These are phyloP conservation scores for Prionace glauca DNA, from an alignment of 2,797 vertebrate species.

Conservation along the genomic window DNA sequence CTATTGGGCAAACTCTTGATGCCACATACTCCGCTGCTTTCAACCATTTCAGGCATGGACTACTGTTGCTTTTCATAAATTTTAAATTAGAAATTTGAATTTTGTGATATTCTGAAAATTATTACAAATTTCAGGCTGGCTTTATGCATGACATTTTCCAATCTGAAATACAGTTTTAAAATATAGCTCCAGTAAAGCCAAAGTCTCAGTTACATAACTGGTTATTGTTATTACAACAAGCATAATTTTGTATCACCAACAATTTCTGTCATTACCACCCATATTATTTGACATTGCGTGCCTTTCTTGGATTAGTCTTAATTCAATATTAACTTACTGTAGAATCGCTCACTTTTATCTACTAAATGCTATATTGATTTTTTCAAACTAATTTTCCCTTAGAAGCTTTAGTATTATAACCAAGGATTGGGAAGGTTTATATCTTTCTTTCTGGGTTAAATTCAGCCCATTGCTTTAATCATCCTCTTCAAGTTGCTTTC, in stretches of 20 bases:
- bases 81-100: no score
- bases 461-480: neutral
- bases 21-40: no score
- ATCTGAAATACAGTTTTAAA: no score
- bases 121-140: no score
- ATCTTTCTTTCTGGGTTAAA: neutral
- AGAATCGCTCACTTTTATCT: neutral
- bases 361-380: neutral
- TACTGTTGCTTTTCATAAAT: no score
- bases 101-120: no score
- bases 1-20: no score
- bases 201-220: no score
- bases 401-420: neutral
- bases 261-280: neutral
- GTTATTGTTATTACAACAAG: no score
- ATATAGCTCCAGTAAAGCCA: no score
- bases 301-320: neutral
- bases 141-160: no score
- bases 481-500: neutral
- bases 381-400: neutral
- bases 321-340: neutral
- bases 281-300: neutral
- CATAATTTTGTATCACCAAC: neutral
- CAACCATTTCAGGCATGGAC: no score
- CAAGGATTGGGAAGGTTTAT: neutral